Conservation (phyloP, 64 coral and sea anemone species). For the Actinia equina region DNA sequence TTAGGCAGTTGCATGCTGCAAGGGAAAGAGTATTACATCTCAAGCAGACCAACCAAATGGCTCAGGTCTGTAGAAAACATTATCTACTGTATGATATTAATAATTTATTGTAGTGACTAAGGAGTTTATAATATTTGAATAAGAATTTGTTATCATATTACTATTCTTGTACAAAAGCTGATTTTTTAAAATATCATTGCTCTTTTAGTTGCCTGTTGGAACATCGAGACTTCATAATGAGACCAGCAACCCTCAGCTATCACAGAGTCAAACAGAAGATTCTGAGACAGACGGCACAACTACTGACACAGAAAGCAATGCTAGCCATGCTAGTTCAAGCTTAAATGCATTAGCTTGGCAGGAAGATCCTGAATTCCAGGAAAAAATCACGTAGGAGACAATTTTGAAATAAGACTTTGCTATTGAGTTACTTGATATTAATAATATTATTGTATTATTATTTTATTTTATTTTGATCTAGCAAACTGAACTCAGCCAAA, state of each 20-base stretch:
- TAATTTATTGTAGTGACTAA: neutral
- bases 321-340: conserved; percentile 72
- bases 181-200: neutral
- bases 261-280: conserved; percentile 65
- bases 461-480: neutral
- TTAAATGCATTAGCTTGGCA: conserved; percentile 94
- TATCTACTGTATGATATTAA: neutral
- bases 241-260: conserved; percentile 5
- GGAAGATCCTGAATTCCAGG: conserved; percentile 98
- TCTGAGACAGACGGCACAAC: conserved; percentile 69
- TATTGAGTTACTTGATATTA: too few relatives aligned
- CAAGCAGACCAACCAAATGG: conserved; percentile 62
- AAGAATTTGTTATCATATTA: too few relatives aligned
- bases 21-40: conserved; percentile 68
- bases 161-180: neutral
- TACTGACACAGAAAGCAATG: conserved; percentile 61
- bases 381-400: conserved; percentile 74
- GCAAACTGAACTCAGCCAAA: conserved; percentile 94
- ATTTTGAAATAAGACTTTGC: neutral
- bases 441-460: neutral
- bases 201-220: conserved; percentile 15
- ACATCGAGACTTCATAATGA: conserved; percentile 68
- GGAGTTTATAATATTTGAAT: neutral
- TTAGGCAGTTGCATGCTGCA: conserved; percentile 72
- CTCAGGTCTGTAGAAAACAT: conserved; percentile 46